Percentiles rank a stretch among this genome's conserved stretches.
phyloP scores from a whole-genome alignment of 2,797 vertebrate genomes.

The Martes flavigula region DNA sequence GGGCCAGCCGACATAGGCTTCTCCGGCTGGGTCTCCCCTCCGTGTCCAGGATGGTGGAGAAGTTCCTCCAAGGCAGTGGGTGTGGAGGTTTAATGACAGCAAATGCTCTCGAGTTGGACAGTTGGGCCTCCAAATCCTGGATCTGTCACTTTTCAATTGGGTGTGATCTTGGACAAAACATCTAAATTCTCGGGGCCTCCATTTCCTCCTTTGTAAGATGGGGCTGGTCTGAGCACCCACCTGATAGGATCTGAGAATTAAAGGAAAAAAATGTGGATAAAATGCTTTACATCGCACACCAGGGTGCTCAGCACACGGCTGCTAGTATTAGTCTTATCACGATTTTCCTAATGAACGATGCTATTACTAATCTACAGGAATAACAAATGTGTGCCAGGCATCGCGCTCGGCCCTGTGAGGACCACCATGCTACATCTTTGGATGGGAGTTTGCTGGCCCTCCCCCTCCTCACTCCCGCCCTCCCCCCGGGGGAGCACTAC shows the following conservation, averaged over 20 bases:
- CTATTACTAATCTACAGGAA: not conserved
- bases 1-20: not conserved
- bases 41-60: not conserved
- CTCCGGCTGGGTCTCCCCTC: not conserved
- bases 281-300: rapidly evolving
- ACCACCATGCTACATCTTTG: not conserved
- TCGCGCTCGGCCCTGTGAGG: not conserved
- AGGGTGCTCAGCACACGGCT: not conserved
- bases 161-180: not conserved
- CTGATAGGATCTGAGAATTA: not conserved
- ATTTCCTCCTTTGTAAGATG: not conserved
- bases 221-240: not conserved
- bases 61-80: not conserved
- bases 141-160: not conserved
- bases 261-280: not conserved
- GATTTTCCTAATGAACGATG: not conserved
- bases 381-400: no score
- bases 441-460: not conserved
- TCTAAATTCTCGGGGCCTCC: not conserved
- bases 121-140: not conserved
- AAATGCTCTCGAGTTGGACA: not conserved
- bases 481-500: not conserved
- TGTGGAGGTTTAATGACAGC: not conserved
- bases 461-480: not conserved
- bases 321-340: not conserved